Evolutionary conservation across 2,888 invertebrate species (phyloP), one percentile per base, ranked within the genome.

Genomic region (Oligia strigilis): DNA sequence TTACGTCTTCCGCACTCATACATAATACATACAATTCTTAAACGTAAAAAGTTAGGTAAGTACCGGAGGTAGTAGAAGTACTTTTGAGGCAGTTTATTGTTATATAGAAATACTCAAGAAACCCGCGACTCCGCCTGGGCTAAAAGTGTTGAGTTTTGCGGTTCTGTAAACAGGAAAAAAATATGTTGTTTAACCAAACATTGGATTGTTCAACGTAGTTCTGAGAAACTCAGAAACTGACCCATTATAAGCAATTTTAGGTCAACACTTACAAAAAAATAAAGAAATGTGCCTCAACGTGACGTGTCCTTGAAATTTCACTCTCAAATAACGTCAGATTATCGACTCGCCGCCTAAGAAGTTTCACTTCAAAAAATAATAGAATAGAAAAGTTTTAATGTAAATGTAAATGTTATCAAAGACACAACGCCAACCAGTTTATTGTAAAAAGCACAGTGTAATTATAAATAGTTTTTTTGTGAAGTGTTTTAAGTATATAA

Each of bases 1-100:
- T 82, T 83, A 77, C 85, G 77, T 82, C 73, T 71, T 70, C 65
- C 82, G 82, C 81, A 87, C 81, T 88, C 85, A 89, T 88, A 87
- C 89, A 88, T 89, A 85, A 83, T 83, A 89, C 89, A 89, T 87
- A 87, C 79, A 89, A 80, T 87, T 77, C 83, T 83, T 83, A 83
- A 85, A 87, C 85, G 81, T 72, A 85, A 83, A 87, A 89, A 89
- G 86, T 88, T 87, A 83, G 82, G 81, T 82, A 83, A 89, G 85
- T 82, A 82, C 85, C 43, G 55, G 36, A 65, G 80, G 69, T 79
- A 72, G 75, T 19, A 60, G 40, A 55, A 74, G 73, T 83, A 74
- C 72, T 75, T 79, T 78, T 11, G 2, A 36, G 40, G 65, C 65
- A 82, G 72, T 87, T 77, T 69, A 69, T 72, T 66, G 52, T 75